A percentile compares a stretch with the other conserved stretches of the same genome.
These are phyloP conservation scores for Hirtodrosophila trivittata DNA, from an alignment of 2,888 invertebrate species.

Conservation along the genomic window DNA sequence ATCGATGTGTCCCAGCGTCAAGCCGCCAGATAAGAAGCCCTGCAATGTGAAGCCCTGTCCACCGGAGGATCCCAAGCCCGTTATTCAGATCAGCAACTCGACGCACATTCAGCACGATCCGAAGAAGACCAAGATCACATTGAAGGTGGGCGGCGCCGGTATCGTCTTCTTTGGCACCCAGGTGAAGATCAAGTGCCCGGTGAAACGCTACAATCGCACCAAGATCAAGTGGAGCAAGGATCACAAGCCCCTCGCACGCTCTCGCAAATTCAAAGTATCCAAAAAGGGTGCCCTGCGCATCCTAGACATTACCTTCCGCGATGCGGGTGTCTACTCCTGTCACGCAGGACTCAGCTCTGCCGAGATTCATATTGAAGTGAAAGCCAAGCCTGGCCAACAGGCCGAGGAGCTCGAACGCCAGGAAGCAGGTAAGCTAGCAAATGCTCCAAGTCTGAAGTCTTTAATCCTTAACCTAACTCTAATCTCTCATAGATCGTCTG, in stretches of 20 bases:
- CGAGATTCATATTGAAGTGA: constrained; percentile 91
- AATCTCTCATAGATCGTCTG: constrained; percentile 75
- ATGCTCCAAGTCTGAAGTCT: not conserved
- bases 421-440: constrained; percentile 79
- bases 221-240: constrained; percentile 96
- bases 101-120: constrained; percentile 93
- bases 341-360: constrained; percentile 92
- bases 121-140: constrained; percentile 90
- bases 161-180: constrained; percentile 95
- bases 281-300: constrained; percentile 96
- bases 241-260: constrained; percentile 90
- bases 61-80: constrained; percentile 88
- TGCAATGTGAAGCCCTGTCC: constrained; percentile 94
- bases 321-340: constrained; percentile 94
- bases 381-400: constrained; percentile 91
- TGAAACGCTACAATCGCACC: constrained; percentile 91
- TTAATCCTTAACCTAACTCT: not conserved
- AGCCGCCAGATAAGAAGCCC: constrained; percentile 90
- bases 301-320: constrained; percentile 90
- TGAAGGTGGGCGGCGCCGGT: constrained; percentile 95
- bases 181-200: constrained; percentile 96
- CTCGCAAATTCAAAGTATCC: constrained; percentile 93
- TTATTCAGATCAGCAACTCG: constrained; percentile 91
- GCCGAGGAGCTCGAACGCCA: constrained; percentile 90
- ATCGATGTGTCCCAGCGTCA: constrained; percentile 89